phyloP scores from a whole-genome alignment of 2,797 vertebrate genomes.

The Anguilla marmorata region DNA sequence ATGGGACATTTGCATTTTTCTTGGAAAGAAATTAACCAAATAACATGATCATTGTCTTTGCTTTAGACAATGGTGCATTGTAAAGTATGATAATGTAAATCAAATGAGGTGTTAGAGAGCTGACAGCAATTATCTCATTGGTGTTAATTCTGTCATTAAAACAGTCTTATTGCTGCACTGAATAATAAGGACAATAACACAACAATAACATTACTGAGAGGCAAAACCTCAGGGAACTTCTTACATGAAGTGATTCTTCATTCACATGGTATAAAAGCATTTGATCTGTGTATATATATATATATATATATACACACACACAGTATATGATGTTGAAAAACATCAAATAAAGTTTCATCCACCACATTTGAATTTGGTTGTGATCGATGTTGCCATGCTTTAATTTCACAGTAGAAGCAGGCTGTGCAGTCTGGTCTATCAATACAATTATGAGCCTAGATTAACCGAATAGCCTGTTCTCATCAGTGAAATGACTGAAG shows the following conservation, averaged over 20 bases:
- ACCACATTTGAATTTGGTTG: background rate
- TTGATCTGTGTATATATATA: conserved; percentile 9
- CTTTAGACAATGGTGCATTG: conserved; percentile 24
- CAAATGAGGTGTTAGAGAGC: conserved; percentile 27
- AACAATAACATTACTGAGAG: conserved; percentile 9
- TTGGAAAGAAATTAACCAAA: conserved; percentile 27
- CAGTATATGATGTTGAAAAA: background rate
- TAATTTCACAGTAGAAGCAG: background rate
- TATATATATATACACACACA: background rate
- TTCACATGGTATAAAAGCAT: conserved; percentile 13
- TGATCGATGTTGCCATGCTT: background rate
- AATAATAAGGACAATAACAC: conserved; percentile 22
- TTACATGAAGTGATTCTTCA: conserved; percentile 19
- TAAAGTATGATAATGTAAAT: conserved; percentile 24
- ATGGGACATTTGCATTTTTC: conserved; percentile 29
- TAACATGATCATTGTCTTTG: conserved; percentile 18
- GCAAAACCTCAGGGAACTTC: background rate
- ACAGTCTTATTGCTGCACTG: too few relatives aligned
- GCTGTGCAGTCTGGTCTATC: background rate
- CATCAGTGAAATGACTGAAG: background rate
- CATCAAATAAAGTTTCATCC: background rate
- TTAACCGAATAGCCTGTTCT: background rate
- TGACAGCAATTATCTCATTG: background rate
- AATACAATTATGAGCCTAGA: background rate
- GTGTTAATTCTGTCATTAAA: conserved; percentile 9